Evolutionary conservation across 1,140 invertebrate genomes (phyloP), one percentile per base, ranked within the genome.

Genomic region (Aporrectodea caliginosa): DNA sequence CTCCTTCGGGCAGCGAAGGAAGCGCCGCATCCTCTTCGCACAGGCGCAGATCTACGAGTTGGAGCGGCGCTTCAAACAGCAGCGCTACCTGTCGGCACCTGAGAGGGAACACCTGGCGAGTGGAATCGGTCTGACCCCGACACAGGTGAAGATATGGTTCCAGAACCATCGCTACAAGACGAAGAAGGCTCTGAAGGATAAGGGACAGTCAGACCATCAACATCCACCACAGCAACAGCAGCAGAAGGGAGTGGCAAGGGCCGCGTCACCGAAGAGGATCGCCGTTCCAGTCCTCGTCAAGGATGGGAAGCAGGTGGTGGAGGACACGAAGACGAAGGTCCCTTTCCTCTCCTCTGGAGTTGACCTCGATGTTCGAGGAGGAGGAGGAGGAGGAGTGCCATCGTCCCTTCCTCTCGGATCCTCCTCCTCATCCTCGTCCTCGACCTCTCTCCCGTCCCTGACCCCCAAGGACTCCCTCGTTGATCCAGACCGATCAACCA

Each of bases 61-160:
- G 81, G 97, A 99, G 86, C 90, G 96, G 84, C 90, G 96, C 73
- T 99, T 99, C 88, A 92, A 96, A 31, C 95, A 98, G 86, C 97
- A 99, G 87, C 91, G 95, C 75, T 99, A 99, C 86, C 90, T 99
- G 16, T 97, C 95, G 16, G 97, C 97, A 0, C 95, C 96, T 0
- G 97, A 99, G 89, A 89, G 97, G n/a, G 97, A 99, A 87, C 95
- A 98, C 85, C 88, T 99, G 71, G 97, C 97, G 0, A 94, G 93
- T 70, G 91, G 97, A 81, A 84, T 88, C 32, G 87, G 75, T 16
- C 78, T 83, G 31, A 78, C 83, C 16, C 84, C 84, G 0, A 87
- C 85, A 2, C 88, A 99, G 94, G 97, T 99, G 69, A 99, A 99
- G 92, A 99, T 98, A 85, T 99, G 97, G 97, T 99, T 98, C 84